Conservation (phyloP, 2,113 vertebrate genomes). For the Pachyramphus minor region DNA sequence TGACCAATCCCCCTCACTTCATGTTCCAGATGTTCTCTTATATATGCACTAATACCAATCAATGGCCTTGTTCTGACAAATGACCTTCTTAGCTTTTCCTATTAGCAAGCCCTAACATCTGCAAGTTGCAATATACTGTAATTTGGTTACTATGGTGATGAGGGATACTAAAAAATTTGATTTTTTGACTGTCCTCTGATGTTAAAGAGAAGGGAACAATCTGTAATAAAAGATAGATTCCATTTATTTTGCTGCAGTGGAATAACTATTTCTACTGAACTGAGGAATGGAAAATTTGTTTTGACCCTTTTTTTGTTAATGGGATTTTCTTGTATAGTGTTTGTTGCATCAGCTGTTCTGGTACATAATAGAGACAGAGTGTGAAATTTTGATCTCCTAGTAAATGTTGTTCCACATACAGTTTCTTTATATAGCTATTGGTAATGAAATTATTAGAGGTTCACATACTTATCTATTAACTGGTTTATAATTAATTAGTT, state of each 20-base stretch:
- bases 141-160: constrained; percentile 11
- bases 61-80: not conserved
- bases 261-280: not conserved
- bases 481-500: not conserved
- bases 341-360: not conserved
- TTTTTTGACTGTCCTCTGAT: not conserved
- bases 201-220: not conserved
- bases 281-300: not conserved
- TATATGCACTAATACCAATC: not conserved
- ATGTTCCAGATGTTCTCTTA: not conserved
- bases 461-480: not conserved
- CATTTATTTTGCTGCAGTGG: not conserved
- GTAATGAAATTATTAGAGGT: not conserved
- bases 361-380: not conserved
- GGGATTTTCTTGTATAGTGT: not conserved
- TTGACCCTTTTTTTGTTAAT: not conserved
- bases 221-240: not conserved
- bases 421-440: not conserved
- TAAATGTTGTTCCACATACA: not conserved
- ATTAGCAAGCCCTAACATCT: not conserved
- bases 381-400: not conserved
- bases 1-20: not conserved
- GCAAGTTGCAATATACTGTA: not conserved
- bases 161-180: not conserved
- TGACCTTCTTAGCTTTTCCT: not conserved